These are phyloP conservation scores for Sycophila texana DNA, from an alignment of 2,888 invertebrate genomes.

Conservation along the genomic window DNA sequence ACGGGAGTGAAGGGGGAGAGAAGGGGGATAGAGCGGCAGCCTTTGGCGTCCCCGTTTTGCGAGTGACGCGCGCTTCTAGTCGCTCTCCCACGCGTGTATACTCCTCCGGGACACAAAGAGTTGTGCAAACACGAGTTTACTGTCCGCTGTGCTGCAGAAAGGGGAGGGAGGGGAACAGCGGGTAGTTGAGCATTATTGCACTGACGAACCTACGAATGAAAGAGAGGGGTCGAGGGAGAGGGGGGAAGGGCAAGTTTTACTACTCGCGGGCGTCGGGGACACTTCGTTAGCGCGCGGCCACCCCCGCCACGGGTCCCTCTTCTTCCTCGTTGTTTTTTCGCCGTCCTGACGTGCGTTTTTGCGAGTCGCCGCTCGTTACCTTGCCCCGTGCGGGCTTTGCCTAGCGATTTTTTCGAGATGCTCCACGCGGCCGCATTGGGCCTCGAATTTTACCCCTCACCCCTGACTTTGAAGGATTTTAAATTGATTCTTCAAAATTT, in stretches of 20 bases:
- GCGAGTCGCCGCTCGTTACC: slow-evolving; percentile 8
- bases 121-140: slow-evolving; percentile 72
- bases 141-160: slow-evolving; percentile 12
- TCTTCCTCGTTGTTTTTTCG: slow-evolving; percentile 70
- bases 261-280: slow-evolving; percentile 67
- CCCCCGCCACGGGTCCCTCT: slow-evolving; percentile 13
- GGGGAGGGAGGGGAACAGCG: slow-evolving; percentile 26
- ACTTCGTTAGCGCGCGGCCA: slow-evolving; percentile 71
- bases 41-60: slow-evolving; percentile 27
- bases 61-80: slow-evolving; percentile 61
- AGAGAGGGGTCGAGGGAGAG: slow-evolving; percentile 13
- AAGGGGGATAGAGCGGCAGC: background rate
- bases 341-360: slow-evolving; percentile 13
- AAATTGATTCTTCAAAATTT: no score
- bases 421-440: background rate
- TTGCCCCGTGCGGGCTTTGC: background rate
- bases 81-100: slow-evolving; percentile 60
- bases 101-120: slow-evolving; percentile 69
- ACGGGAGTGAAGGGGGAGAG: background rate
- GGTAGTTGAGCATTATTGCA: slow-evolving; percentile 35
- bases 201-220: background rate
- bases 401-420: slow-evolving; percentile 21
- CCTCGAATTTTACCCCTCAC: no score
- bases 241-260: slow-evolving; percentile 64
- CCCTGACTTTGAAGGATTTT: no score